Conservation (phyloP, 2,888 invertebrate species). For the Pristionchus japonicus region DNA sequence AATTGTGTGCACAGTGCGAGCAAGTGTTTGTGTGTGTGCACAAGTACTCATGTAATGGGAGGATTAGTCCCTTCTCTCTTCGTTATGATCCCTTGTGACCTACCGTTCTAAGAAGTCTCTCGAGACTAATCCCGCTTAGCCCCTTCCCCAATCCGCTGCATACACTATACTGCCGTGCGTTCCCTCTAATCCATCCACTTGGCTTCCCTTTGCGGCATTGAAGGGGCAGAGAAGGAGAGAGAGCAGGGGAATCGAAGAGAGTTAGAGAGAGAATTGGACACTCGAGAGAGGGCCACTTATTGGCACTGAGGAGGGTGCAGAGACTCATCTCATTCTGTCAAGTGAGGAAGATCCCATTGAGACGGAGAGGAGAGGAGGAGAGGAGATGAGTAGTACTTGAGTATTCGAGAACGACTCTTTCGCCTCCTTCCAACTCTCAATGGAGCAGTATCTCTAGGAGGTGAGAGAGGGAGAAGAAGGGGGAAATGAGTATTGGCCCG, state of each 20-base stretch:
- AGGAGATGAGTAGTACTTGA: constrained; percentile 12
- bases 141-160: not conserved
- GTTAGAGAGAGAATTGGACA: not conserved
- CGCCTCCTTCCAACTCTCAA: not conserved
- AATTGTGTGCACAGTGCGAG: not conserved
- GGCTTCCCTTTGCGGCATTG: not conserved
- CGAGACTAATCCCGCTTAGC: too few species aligned
- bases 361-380: too few species aligned
- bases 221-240: too few species aligned
- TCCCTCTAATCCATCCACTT: not conserved
- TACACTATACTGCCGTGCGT: not conserved
- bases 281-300: not conserved
- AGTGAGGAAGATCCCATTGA: constrained; percentile 29
- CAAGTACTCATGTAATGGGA: constrained; percentile 19
- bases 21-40: not conserved
- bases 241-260: too few species aligned
- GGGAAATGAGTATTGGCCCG: too few species aligned
- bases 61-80: constrained; percentile 9
- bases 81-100: constrained; percentile 5
- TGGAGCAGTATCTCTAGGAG: not conserved
- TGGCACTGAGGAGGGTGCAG: not conserved
- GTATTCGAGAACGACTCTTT: constrained; percentile 14
- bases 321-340: not conserved
- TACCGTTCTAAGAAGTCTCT: too few species aligned
- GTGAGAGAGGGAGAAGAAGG: not conserved